These are phyloP conservation scores for Acrobeloides nanus DNA, from an alignment of 2,888 invertebrate species.

Conservation along the genomic window DNA sequence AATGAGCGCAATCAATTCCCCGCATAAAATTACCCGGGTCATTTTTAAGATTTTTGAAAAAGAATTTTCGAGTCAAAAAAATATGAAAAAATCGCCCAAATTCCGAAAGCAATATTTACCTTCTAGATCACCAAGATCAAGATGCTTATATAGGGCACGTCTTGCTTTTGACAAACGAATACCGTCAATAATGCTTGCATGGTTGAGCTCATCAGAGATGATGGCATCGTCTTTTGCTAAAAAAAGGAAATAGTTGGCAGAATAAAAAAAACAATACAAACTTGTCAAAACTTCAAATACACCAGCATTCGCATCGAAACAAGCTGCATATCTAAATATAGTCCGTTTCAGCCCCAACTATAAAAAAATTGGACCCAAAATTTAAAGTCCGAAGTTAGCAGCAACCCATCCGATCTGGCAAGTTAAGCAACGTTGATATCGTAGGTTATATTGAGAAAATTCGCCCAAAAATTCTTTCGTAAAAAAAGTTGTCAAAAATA, in stretches of 20 bases:
- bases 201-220: slow-evolving; percentile 80
- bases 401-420: too few relatives aligned
- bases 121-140: slow-evolving; percentile 74
- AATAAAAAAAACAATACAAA: slow-evolving; percentile 12
- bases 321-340: slow-evolving; percentile 84
- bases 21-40: too few relatives aligned
- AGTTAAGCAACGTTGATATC: too few relatives aligned
- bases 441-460: too few relatives aligned
- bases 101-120: too few relatives aligned
- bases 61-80: slow-evolving; percentile 7
- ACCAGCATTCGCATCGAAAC: slow-evolving; percentile 86
- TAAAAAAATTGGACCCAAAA: too few relatives aligned
- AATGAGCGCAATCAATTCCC: too few relatives aligned
- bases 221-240: slow-evolving; percentile 69
- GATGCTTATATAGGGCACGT: slow-evolving; percentile 73
- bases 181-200: slow-evolving; percentile 86
- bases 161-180: slow-evolving; percentile 80
- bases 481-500: too few relatives aligned
- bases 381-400: too few relatives aligned
- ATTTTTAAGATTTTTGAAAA: too few relatives aligned
- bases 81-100: slow-evolving; percentile 61
- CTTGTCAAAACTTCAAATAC: slow-evolving; percentile 71
- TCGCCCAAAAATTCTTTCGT: slow-evolving; percentile 56
- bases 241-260: background rate
- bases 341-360: too few relatives aligned